A percentile compares a stretch with the other conserved stretches of the same genome.
Evolutionary conservation across 30 jellyfish, hydroid and myxozoan genomes (phyloP).

Genomic region (Hydra vulgaris): DNA sequence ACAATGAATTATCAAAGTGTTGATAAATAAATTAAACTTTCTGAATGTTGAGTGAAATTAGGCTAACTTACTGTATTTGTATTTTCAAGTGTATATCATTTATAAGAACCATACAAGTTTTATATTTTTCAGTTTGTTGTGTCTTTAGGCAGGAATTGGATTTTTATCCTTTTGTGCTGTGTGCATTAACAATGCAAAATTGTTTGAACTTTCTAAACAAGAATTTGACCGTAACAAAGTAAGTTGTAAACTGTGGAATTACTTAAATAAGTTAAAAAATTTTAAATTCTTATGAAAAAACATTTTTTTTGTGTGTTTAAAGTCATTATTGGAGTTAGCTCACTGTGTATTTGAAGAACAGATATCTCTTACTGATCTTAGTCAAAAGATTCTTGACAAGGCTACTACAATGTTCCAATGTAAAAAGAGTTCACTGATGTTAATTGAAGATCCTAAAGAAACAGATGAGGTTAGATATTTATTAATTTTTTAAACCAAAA

Average conservation of each 20-base stretch:
- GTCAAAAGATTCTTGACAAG: conserved; percentile 47
- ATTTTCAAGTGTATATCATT: too few relatives aligned
- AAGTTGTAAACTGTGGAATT: neutral
- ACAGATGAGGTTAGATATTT: conserved; percentile 22
- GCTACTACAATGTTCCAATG: conserved; percentile 69
- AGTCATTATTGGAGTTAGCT: conserved; percentile 81
- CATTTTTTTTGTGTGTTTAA: neutral
- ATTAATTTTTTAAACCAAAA: neutral
- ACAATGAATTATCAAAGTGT: too few relatives aligned
- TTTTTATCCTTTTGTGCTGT: conserved; percentile 75
- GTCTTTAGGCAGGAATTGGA: conserved; percentile 44
- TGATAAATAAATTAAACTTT: too few relatives aligned
- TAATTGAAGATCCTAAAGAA: conserved; percentile 60
- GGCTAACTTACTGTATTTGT: too few relatives aligned
- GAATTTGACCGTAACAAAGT: conserved; percentile 94
- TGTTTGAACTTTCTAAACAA: conserved; percentile 55
- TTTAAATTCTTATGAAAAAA: neutral
- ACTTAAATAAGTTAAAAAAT: neutral
- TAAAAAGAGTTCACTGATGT: conserved; percentile 57
- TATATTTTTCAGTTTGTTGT: neutral
- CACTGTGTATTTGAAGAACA: conserved; percentile 89
- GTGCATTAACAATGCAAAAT: conserved; percentile 58
- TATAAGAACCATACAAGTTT: too few relatives aligned
- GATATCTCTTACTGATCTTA: conserved; percentile 54
- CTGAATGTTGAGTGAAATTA: too few relatives aligned